Evolutionary conservation across 2,888 invertebrate species (phyloP), one percentile per base, ranked within the genome.

Genomic region (Antitype chi): DNA sequence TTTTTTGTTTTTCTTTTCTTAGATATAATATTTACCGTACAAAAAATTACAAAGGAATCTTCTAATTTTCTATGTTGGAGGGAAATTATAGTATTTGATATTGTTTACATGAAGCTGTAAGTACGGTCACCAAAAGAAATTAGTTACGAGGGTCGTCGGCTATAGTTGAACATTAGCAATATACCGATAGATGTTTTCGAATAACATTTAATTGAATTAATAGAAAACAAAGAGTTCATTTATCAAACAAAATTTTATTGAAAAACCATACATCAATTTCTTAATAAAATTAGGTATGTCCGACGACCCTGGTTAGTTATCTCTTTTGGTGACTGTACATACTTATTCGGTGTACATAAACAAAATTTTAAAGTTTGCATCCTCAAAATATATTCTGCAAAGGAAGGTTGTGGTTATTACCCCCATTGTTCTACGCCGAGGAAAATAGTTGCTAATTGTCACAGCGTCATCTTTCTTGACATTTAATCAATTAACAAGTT

Each of bases 401-500:
- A 28, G 28, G 8, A n/a, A 1, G 20, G 2, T 32, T 38, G 20
- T 2, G 4, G 57, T 52, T 53, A 43, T 43, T 20, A 32, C 7
- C 23, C 23, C 9, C 9, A 11, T 4, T 52, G 2, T 15, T 52
- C 9, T 28, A 2, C 2, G 25, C 49, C 13, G 32, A 32, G 1
- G 23, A 49, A 25, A 3, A 32, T 17, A 6, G 3, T 17, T n/a
- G 23, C 4, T 20, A 32, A 64, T 47, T 64, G 32, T 6, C 59
- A 13, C 43, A 70, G 62, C 23, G 60, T 72, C 62, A 68, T 73
- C 47, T 47, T 25, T 83, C 47, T 70, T 86, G 49, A 79, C 62
- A 25, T n/a, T n/a, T 62, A 53, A 55, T 57, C 32, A 17, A 62
- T 78, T 69, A 53, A 49, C 68, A 71, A 60, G 57, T 69, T 70